Conservation (phyloP, 2,797 vertebrate genomes). For the Aplochiton taeniatus region DNA sequence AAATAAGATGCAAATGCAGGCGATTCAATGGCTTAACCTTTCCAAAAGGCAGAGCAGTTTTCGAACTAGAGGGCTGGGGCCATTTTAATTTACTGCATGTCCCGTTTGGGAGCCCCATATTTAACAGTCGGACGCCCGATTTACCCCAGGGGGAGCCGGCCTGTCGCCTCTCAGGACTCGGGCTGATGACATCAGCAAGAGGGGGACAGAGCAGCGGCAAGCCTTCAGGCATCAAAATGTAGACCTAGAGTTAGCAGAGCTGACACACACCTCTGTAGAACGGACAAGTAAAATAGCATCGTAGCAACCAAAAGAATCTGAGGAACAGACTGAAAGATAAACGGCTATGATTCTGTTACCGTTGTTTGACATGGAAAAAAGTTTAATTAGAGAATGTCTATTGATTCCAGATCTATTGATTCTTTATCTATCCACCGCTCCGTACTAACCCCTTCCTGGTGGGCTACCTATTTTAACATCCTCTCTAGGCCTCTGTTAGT, state of each 20-base stretch:
- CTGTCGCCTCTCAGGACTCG: constrained; percentile 55
- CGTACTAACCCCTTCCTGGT: too few relatives aligned
- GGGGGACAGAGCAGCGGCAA: background rate
- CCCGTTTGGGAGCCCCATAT: constrained; percentile 57
- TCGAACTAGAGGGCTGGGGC: background rate
- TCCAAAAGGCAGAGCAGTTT: background rate
- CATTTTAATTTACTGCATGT: constrained; percentile 30
- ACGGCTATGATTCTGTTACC: too few relatives aligned
- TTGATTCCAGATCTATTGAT: too few relatives aligned
- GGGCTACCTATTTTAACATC: too few relatives aligned
- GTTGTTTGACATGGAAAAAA: too few relatives aligned
- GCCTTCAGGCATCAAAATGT: background rate
- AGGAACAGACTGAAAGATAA: too few relatives aligned
- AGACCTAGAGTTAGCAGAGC: too few relatives aligned
- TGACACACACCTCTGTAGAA: too few relatives aligned
- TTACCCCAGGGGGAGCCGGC: constrained; percentile 59
- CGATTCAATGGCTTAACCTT: background rate
- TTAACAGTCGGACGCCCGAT: constrained; percentile 62
- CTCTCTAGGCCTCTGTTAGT: too few relatives aligned
- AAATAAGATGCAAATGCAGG: background rate
- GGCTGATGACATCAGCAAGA: constrained; percentile 58
- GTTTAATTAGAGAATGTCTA: too few relatives aligned
- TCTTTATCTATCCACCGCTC: too few relatives aligned
- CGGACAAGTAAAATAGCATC: background rate
- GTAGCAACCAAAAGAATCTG: background rate